Evolutionary conservation across 2,797 vertebrate species (phyloP), one percentile per base, ranked within the genome.

Genomic region (Hybognathus amarus): DNA sequence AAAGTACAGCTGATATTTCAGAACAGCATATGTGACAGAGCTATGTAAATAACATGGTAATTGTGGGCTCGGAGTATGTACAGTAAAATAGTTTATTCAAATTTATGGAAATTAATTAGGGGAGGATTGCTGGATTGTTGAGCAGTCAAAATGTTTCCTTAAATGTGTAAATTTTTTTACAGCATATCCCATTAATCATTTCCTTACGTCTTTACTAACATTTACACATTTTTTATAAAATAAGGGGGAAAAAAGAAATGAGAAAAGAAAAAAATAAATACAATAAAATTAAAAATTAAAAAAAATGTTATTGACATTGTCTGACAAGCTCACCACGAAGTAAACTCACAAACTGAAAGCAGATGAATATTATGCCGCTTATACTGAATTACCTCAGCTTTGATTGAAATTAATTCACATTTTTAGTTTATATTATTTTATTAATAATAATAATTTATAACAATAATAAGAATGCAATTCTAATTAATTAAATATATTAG

Each of bases 21-120:
- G 22, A 45, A 24, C 45, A 38, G 15, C 38, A 75, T 81, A 63
- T 81, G 83, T 75, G 64, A 69, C 71, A 80, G 71, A 75, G 24
- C 70, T 50, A 85, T 80, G 78, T 47, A 85, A 80, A 80, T 67
- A 54, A 68, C 47, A 75, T 75, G 61, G 47, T 76, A 80, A 83
- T 20, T 1, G 30, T 63, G 67, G 82, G 6, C 27, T 54, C 30
- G 40, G 70, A 64, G 75, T 78, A 52, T 64, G 67, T 83, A 83
- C 76, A 83, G 82, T 78, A 83, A 78, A 83, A 83, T 83, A 71
- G 30, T 79, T 64, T 71, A 83, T 61, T 70, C 76, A 83, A 83
- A 83, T 71, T n/a, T 71, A 83, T 33, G 82, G 33, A 83, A 83
- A 83, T 78, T 17, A 71, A 79, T 78, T 70, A 71, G 52, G 67